phyloP scores from a whole-genome alignment of 2,888 invertebrate species.

The Scaptomyza flava region DNA sequence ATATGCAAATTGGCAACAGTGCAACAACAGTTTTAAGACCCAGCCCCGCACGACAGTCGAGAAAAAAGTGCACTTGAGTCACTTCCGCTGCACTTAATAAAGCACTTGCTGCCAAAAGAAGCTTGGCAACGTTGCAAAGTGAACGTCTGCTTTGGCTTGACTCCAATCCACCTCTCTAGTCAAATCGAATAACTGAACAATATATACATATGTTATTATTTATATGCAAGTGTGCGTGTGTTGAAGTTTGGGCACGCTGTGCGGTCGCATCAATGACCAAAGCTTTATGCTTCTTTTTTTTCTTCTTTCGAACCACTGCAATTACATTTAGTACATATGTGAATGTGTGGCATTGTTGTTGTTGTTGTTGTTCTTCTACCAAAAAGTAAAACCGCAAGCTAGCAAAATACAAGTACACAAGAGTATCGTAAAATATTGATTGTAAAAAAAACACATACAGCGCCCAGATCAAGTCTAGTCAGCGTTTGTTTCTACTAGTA shows the following conservation, averaged over 20 bases:
- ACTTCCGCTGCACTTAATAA: constrained; percentile 71
- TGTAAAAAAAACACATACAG: constrained; percentile 48
- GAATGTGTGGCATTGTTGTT: constrained; percentile 31
- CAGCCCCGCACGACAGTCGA: constrained; percentile 1
- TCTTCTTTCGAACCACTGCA: constrained; percentile 37
- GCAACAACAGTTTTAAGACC: constrained; percentile 9
- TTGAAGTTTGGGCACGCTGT: constrained; percentile 44
- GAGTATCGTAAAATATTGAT: constrained; percentile 42
- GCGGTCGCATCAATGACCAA: constrained; percentile 74
- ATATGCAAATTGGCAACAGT: constrained; percentile 44
- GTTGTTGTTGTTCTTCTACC: constrained; percentile 36
- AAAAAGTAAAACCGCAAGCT: constrained; percentile 39
- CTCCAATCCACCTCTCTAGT: constrained; percentile 20
- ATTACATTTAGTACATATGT: constrained; percentile 42
- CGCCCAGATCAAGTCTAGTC: constrained; percentile 69
- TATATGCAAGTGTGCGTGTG: constrained; percentile 5
- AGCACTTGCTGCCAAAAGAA: constrained; percentile 59
- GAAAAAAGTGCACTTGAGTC: constrained; percentile 50
- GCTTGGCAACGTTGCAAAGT: constrained; percentile 68
- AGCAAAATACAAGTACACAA: constrained; percentile 35
- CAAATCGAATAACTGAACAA: constrained; percentile 15
- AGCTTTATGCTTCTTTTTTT: constrained; percentile 48
- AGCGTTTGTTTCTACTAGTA: constrained; percentile 57
- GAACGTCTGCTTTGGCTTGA: constrained; percentile 63
- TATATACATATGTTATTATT: constrained; percentile 7